Evolutionary conservation across 2,888 invertebrate genomes (phyloP), one percentile per base, ranked within the genome.

Genomic region (Pammene aurita): DNA sequence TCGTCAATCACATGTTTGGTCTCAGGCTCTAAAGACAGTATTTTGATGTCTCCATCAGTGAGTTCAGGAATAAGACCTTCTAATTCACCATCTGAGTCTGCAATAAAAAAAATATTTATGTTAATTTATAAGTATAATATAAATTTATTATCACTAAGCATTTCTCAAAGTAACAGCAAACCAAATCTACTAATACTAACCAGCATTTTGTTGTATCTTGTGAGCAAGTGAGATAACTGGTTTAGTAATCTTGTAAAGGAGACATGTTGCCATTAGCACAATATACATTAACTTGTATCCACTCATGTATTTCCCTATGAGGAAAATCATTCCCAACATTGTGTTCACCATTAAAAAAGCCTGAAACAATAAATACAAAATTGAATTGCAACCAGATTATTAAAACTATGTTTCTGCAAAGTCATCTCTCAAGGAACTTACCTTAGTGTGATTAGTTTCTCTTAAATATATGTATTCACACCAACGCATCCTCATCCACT

Each of bases 371-470:
- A 71, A 62, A 69, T 66, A 41, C 55, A 16, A 41, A 61, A 26
- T 50, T 6, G 16, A 14, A n/a, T n/a, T 14, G 7, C 41, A 26
- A 6, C 1, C 26, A 44, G 57, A 44, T 48, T 11, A 65, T 26
- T 18, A 14, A 16, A 38, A 66, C 7, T 42, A 71, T 66, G 50
- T 64, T n/a, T 34, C 52, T 26, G 26, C 18, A 18, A 48, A 18
- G 42, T 52, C 38, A 16, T 57, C 7, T 48, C 14, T 18, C 55
- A 7, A 35, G 42, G 48, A 26, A 75, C 77, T 82, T 80, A 91
- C 92, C 82, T 92, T 91, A 41, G 92, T 87, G 67, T 88, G 91
- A 78, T 92, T 91, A 46, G 78, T 85, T 81, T 88, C 86, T 71
- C 91, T 80, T 74, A 92, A 73, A 74, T 80, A 80, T 70, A 89